Conservation (phyloP, 2,888 invertebrate genomes). For the Augochlorella aurata region DNA sequence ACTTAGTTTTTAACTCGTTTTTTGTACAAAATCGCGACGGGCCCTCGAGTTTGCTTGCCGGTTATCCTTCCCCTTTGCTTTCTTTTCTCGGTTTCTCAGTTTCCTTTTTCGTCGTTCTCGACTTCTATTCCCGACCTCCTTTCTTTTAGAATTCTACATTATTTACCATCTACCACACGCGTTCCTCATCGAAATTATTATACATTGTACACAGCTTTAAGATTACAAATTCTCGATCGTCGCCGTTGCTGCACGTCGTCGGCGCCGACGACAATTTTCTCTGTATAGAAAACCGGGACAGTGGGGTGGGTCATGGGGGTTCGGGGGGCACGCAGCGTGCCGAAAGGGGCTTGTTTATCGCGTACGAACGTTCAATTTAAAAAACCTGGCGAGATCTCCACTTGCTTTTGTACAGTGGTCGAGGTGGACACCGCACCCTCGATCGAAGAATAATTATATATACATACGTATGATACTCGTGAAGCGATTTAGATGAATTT, state of each 20-base stretch:
- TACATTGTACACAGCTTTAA: conserved; percentile 75
- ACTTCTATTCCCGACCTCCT: not conserved
- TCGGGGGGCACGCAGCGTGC: not conserved
- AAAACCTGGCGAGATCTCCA: conserved; percentile 32
- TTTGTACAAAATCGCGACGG: conserved; percentile 73
- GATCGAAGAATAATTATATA: conserved; percentile 39
- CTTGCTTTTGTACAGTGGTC: conserved; percentile 39
- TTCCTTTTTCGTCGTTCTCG: conserved; percentile 54
- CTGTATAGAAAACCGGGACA: conserved; percentile 5
- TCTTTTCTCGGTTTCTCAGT: not conserved
- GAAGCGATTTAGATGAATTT: conserved; percentile 45
- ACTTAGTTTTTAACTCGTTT: conserved; percentile 48
- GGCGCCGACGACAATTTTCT: not conserved
- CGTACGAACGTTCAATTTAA: conserved; percentile 36
- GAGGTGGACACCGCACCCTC: not conserved
- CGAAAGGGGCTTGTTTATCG: not conserved
- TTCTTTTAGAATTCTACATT: conserved; percentile 61
- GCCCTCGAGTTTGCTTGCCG: conserved; percentile 4
- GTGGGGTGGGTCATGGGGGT: not conserved
- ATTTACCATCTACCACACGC: conserved; percentile 74
- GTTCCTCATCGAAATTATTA: conserved; percentile 76
- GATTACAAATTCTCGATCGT: conserved; percentile 68
- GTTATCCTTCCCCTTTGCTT: conserved; percentile 13
- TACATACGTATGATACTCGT: conserved; percentile 30
- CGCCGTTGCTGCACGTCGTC: not conserved